Evolutionary conservation across 2,113 vertebrate species (phyloP).

Genomic region (Callaeas wilsoni): DNA sequence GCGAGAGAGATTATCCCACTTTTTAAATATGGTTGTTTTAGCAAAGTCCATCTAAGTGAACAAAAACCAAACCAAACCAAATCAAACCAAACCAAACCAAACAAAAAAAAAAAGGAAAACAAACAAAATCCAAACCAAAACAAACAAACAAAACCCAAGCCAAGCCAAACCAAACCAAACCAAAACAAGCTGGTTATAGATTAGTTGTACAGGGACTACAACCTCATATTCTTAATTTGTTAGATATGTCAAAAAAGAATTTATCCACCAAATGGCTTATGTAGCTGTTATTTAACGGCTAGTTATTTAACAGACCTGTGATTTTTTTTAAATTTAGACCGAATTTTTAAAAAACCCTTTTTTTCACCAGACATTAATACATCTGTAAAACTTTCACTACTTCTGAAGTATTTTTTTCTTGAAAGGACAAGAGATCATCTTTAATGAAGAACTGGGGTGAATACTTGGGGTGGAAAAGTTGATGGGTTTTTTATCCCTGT

Average conservation of each 20-base stretch:
- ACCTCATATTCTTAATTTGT: neutral
- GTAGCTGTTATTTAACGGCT: neutral
- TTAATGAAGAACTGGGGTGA: neutral
- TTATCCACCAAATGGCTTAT: neutral
- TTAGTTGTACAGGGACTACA: neutral
- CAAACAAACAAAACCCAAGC: too few relatives aligned
- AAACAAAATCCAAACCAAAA: too few relatives aligned
- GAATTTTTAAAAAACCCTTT: neutral
- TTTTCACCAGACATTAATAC: neutral
- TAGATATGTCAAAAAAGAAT: neutral
- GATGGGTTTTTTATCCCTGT: accelerated
- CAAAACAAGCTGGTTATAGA: accelerated
- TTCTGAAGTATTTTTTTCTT: neutral
- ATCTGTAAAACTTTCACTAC: neutral
- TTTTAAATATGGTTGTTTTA: neutral
- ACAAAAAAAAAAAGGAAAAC: neutral
- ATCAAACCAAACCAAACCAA: neutral
- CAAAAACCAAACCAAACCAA: neutral
- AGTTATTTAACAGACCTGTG: neutral
- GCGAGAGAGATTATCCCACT: neutral
- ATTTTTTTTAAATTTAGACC: neutral
- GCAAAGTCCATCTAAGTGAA: neutral
- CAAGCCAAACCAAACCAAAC: neutral
- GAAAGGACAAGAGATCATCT: neutral
- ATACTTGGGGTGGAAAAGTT: neutral